Evolutionary conservation across 1,140 invertebrate species (phyloP).

Genomic region (Condylostylus longicornis): DNA sequence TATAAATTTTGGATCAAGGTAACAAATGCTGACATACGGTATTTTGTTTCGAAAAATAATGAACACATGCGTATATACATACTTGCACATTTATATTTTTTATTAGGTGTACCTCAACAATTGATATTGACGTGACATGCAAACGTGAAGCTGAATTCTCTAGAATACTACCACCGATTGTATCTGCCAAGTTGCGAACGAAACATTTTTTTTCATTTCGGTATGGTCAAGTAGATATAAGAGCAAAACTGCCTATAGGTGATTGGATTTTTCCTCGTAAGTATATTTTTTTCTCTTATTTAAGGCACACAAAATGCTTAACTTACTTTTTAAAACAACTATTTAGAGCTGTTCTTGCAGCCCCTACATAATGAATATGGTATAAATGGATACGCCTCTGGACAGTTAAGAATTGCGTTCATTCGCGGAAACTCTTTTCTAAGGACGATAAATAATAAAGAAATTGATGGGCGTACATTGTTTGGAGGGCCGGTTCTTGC

Average conservation of each 20-base stretch:
- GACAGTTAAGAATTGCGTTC: constrained; percentile 33
- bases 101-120: constrained; percentile 46
- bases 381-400: constrained; percentile 34
- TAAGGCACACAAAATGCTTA: constrained; percentile 6
- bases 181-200: constrained; percentile 50
- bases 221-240: constrained; percentile 56
- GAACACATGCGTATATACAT: too few relatives aligned
- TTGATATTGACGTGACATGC: constrained; percentile 34
- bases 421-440: constrained; percentile 30
- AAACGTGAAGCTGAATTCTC: constrained; percentile 31
- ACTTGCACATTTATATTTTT: too few relatives aligned
- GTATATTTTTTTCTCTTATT: constrained; percentile 15
- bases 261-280: constrained; percentile 65
- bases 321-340: background rate
- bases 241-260: constrained; percentile 55
- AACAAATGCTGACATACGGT: too few relatives aligned
- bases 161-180: constrained; percentile 46
- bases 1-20: too few relatives aligned
- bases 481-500: constrained; percentile 18
- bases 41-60: too few relatives aligned
- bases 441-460: constrained; percentile 16
- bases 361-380: constrained; percentile 38
- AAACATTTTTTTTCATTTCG: constrained; percentile 47
- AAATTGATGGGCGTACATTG: constrained; percentile 9
- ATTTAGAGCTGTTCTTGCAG: constrained; percentile 12